These are phyloP conservation scores for Echinometra lucunter DNA, from an alignment of 53 echinoderm and acorn worm genomes.

Conservation along the genomic window DNA sequence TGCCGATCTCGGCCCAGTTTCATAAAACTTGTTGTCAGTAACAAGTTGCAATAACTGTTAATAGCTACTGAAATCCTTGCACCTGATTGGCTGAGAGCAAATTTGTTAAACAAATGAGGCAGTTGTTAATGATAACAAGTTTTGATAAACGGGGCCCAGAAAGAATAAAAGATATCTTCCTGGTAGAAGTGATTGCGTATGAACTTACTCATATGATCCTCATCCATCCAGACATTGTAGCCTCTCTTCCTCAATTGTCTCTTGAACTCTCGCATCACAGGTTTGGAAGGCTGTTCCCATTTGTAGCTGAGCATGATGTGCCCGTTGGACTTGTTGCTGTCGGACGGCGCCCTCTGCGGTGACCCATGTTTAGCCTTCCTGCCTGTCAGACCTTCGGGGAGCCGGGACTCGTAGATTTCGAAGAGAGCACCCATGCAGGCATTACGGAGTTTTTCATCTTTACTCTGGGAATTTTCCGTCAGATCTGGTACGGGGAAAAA, in stretches of 20 bases:
- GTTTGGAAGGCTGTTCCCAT: constrained; percentile 58
- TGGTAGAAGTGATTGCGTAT: neutral
- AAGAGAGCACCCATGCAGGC: constrained; percentile 58
- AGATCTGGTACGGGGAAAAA: neutral
- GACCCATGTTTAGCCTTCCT: neutral
- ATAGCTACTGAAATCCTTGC: no score
- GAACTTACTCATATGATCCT: constrained; percentile 64
- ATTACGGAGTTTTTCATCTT: neutral
- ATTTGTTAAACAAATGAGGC: no score
- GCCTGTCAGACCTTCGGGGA: neutral
- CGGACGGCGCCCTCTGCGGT: constrained; percentile 11
- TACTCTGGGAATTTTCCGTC: constrained; percentile 8
- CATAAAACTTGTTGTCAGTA: no score
- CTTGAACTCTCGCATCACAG: constrained; percentile 50
- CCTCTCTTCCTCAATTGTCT: neutral
- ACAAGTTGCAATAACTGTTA: no score
- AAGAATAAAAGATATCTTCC: no score
- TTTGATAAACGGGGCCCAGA: no score
- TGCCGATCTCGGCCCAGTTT: no score
- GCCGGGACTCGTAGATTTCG: constrained; percentile 52
- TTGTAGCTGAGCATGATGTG: constrained; percentile 64
- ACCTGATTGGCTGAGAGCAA: no score
- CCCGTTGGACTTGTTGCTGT: neutral
- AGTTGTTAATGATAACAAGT: no score
- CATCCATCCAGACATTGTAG: constrained; percentile 61